A percentile compares a stretch with the other conserved stretches of the same genome.
These are phyloP conservation scores for Lycia hirtaria DNA, from an alignment of 2,888 invertebrate genomes.

Conservation along the genomic window DNA sequence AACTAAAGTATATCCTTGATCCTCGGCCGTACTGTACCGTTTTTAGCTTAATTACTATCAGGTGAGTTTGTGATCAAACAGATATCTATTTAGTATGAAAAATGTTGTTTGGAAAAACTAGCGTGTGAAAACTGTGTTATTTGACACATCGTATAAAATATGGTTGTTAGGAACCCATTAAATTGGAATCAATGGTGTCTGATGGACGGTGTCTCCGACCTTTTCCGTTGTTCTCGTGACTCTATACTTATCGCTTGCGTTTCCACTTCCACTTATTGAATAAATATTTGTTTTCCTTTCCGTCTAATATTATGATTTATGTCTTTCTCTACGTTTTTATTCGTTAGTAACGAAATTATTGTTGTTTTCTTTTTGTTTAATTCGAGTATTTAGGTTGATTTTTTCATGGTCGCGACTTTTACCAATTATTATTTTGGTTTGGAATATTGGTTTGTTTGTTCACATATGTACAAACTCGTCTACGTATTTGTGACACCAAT, in stretches of 20 bases:
- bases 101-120: neutral
- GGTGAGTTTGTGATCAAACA: too few species aligned
- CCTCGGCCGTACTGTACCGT: too few species aligned
- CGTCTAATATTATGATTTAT: neutral
- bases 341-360: neutral
- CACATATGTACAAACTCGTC: too few species aligned
- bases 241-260: slow-evolving; percentile 15
- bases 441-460: too few species aligned
- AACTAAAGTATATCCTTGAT: too few species aligned
- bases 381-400: neutral
- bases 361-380: neutral
- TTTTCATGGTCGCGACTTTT: neutral
- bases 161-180: slow-evolving; percentile 55
- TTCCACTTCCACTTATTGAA: slow-evolving; percentile 9
- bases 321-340: neutral
- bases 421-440: too few species aligned
- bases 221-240: neutral
- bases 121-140: neutral
- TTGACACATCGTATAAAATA: slow-evolving; percentile 34
- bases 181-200: slow-evolving; percentile 25
- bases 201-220: slow-evolving; percentile 2
- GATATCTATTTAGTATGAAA: too few species aligned
- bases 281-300: slow-evolving; percentile 5
- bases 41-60: too few species aligned
- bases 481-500: too few species aligned